Base-by-base conservation (phyloP, 2,888 invertebrate genomes). In the Penaeus monodon region DNA sequence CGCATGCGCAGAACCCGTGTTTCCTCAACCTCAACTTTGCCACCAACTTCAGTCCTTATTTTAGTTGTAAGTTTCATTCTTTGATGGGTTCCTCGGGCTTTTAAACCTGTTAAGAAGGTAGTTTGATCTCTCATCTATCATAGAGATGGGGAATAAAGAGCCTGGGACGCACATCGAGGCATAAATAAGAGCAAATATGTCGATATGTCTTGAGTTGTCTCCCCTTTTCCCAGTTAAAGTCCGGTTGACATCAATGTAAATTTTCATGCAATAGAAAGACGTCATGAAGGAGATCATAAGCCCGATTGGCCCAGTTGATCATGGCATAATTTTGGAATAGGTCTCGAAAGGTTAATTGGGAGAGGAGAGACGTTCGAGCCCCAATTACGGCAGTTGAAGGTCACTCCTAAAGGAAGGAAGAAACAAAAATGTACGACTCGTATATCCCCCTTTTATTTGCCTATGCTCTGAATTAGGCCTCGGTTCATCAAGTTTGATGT, bases 21-120 rank as follows among this genome's bases (percentile, higher is more conserved):
- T 78, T 70, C 83, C 68, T 79, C 86, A 83, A 87, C 86, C 86
- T 83, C 77, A 78, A 83, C 83, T 82, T 87, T 83, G 86, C 83
- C 86, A 87, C 66, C 83, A 74, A 83, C 70, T 79, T 70, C 66
- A 78, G 78, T 83, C 57, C 82, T 68, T 83, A 82, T 87, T 87
- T 87, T 83, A 73, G 74, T 79, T 78, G 86, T 87, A 70, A 87
- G 86, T 87, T 79, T 86, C 81, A 44, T 27, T 64, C 38, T 20
- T 57, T 57, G 17, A 57, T 57, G 20, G 57, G 57, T 57, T 57
- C 17, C 57, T 57, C 20, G 57, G n/a, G 44, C 57, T 77, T 57
- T 22, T 77, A 57, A 44, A 57, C 6, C 7, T 77, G 24, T 1
- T 17, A 49, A n/a, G 49, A 24, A 44, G 33, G 57, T 27, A 22